Conservation (phyloP, 2,797 vertebrate species). For the Pipistrellus nathusii region DNA sequence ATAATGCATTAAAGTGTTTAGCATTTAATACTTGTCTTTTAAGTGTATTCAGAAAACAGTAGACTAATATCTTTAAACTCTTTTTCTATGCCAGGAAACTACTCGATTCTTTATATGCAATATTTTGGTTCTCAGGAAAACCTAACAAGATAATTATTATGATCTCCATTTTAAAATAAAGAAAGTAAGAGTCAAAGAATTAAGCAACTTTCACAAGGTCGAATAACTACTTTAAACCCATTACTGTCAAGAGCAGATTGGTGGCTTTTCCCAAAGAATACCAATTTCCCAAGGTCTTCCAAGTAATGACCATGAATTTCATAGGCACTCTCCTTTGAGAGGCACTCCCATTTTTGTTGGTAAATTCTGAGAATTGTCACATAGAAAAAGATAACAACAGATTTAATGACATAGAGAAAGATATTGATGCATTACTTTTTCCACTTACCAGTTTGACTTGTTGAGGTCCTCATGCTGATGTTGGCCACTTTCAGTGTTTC, state of each 20-base stretch:
- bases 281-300: neutral
- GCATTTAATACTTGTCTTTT: neutral
- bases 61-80: neutral
- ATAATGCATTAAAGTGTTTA: neutral
- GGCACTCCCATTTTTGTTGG: neutral
- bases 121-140: constrained; percentile 35
- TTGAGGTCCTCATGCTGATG: constrained; percentile 73
- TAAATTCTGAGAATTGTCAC: neutral
- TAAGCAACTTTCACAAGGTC: neutral
- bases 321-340: neutral
- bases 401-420: neutral
- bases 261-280: neutral
- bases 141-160: neutral
- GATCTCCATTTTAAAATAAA: constrained; percentile 29
- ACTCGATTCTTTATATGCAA: neutral
- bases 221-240: neutral
- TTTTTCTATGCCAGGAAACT: neutral
- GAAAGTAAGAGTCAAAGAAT: constrained; percentile 36
- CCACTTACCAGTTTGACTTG: constrained; percentile 72
- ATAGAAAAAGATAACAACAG: neutral
- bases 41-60: neutral
- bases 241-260: neutral
- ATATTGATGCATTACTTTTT: neutral
- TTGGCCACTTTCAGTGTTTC: neutral
- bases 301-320: constrained; percentile 1